phyloP scores from a whole-genome alignment of 2,888 invertebrate genomes.

The Siphonodentalium dalli region DNA sequence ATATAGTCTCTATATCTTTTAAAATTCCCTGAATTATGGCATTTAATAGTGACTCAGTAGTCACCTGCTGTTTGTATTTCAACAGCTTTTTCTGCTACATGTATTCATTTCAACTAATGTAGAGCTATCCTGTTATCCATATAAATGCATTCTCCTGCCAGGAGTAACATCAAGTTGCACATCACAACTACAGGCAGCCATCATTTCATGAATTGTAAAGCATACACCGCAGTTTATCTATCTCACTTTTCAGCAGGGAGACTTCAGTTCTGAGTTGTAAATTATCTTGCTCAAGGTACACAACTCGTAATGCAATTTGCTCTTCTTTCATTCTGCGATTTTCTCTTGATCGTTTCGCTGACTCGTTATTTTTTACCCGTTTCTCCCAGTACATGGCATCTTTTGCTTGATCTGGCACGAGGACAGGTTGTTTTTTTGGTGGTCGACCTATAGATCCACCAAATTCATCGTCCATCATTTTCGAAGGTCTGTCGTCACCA shows the following conservation, averaged over 20 bases:
- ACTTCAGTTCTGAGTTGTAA: conserved; percentile 61
- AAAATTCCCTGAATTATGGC: too few species aligned
- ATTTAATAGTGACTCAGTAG: too few species aligned
- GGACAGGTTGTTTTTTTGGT: conserved; percentile 48
- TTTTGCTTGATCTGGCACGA: conserved; percentile 49
- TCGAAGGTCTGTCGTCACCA: too few species aligned
- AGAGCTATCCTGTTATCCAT: too few species aligned
- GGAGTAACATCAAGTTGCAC: background rate
- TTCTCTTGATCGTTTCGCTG: conserved; percentile 65
- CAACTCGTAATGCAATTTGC: conserved; percentile 56
- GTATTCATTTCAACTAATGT: too few species aligned
- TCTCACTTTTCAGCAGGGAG: conserved; percentile 54
- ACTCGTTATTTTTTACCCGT: conserved; percentile 66
- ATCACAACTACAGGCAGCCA: background rate
- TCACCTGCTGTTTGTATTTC: too few species aligned
- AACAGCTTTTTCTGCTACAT: too few species aligned
- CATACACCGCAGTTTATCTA: conserved; percentile 57
- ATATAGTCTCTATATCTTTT: too few species aligned
- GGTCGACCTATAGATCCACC: too few species aligned
- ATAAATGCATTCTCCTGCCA: too few species aligned
- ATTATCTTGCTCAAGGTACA: conserved; percentile 63
- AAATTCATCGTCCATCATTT: too few species aligned
- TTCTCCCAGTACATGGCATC: conserved; percentile 64
- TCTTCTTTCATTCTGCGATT: conserved; percentile 63
- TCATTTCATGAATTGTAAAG: conserved; percentile 48